Conservation (phyloP, 2,113 vertebrate genomes). For the Heterotilapia buettikoferi region DNA sequence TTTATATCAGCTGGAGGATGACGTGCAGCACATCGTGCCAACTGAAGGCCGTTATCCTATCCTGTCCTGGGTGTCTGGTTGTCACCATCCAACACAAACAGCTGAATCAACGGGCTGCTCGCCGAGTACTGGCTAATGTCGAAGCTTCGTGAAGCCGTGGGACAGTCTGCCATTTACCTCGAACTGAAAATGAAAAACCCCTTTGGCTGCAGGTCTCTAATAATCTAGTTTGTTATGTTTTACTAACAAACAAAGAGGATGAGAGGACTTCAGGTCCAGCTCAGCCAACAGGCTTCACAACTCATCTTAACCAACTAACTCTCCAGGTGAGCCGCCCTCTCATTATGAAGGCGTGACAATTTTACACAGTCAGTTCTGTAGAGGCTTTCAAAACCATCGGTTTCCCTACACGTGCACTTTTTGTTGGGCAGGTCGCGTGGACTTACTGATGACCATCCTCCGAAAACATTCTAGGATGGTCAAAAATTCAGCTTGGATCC, state of each 20-base stretch:
- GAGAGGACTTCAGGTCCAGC: not conserved
- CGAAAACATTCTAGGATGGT: not conserved
- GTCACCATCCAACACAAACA: not conserved
- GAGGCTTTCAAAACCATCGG: not conserved
- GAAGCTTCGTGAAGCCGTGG: not conserved
- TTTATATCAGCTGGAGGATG: not conserved
- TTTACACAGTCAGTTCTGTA: not conserved
- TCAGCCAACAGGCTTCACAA: not conserved
- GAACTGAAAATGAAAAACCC: not conserved
- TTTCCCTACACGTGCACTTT: not conserved
- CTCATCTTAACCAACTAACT: not conserved
- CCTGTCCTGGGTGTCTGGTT: slow-evolving; percentile 22
- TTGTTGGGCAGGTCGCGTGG: not conserved
- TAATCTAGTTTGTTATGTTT: not conserved
- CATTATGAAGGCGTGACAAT: not conserved
- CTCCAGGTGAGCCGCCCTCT: not conserved
- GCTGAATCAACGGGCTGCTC: not conserved
- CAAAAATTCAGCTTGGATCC: not conserved
- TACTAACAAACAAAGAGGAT: not conserved
- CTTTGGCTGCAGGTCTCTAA: not conserved
- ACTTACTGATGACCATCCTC: not conserved
- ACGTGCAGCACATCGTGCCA: slow-evolving; percentile 4
- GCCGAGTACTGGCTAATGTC: not conserved
- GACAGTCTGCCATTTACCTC: not conserved
- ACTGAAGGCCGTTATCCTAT: slow-evolving; percentile 32